These are phyloP conservation scores for Fringilla coelebs DNA, from an alignment of 2,797 vertebrate genomes.

Conservation along the genomic window DNA sequence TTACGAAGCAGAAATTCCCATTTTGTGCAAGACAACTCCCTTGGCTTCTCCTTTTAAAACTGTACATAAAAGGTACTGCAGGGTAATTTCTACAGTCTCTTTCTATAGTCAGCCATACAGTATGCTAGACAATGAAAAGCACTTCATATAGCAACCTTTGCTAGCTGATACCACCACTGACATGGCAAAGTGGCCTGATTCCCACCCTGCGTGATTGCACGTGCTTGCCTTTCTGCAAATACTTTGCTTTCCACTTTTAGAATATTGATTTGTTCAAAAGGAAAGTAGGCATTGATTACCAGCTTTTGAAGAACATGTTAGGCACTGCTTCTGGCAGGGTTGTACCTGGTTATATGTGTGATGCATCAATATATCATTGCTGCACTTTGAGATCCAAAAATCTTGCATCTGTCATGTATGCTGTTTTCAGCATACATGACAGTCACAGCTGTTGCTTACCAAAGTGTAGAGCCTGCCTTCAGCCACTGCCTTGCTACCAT, in stretches of 20 bases:
- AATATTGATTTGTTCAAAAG: not conserved
- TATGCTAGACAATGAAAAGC: not conserved
- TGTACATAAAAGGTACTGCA: not conserved
- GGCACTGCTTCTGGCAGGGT: not conserved
- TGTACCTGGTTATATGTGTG: fast-evolving
- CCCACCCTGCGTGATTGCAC: not conserved
- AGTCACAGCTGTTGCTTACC: not conserved
- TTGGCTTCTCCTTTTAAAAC: not conserved
- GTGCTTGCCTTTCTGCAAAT: not conserved
- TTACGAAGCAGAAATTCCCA: not conserved
- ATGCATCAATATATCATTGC: not conserved
- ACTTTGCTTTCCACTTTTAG: not conserved
- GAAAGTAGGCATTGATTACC: not conserved
- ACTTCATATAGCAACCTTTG: not conserved
- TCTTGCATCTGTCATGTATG: not conserved
- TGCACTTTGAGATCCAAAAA: not conserved
- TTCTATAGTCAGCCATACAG: not conserved
- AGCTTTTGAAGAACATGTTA: not conserved
- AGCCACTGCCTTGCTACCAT: not conserved
- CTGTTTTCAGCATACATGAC: not conserved
- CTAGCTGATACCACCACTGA: not conserved
- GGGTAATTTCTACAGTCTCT: not conserved
- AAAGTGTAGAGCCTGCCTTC: not conserved
- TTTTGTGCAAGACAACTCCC: not conserved
- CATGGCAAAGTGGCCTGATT: not conserved